Percentiles rank a stretch among this genome's conserved stretches.
Evolutionary conservation across 2,888 invertebrate genomes (phyloP).

Genomic region (Eilema griseolum): DNA sequence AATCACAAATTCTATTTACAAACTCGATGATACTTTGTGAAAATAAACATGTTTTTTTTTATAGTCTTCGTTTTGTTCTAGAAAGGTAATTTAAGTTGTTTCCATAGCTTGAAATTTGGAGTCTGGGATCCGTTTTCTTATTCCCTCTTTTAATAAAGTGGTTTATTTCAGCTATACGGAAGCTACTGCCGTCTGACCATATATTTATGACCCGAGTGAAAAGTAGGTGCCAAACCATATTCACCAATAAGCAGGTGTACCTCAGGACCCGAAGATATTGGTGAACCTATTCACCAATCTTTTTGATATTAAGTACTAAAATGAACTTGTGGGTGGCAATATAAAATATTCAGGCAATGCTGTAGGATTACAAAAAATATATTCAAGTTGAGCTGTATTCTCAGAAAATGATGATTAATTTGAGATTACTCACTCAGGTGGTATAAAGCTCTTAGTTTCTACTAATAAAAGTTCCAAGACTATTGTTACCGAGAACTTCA

Average conservation of each 20-base stretch:
- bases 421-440: not conserved
- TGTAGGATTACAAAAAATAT: not conserved
- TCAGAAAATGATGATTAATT: not conserved
- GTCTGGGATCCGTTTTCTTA: not conserved
- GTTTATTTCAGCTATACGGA: too few species aligned
- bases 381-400: not conserved
- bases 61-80: not conserved
- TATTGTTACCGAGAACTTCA: not conserved
- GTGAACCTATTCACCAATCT: too few species aligned
- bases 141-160: too few species aligned
- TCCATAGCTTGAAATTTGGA: not conserved
- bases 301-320: too few species aligned
- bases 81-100: not conserved
- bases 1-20: constrained; percentile 13
- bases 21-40: not conserved
- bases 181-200: too few species aligned
- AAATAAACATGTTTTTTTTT: not conserved
- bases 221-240: too few species aligned
- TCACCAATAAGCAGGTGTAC: too few species aligned
- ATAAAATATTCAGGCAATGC: not conserved
- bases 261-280: too few species aligned
- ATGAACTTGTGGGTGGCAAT: not conserved
- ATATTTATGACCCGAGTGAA: too few species aligned
- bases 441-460: not conserved
- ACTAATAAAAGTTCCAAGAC: not conserved